phyloP scores from a whole-genome alignment of 1,140 invertebrate genomes.

The Ptiloglossa arizonensis region DNA sequence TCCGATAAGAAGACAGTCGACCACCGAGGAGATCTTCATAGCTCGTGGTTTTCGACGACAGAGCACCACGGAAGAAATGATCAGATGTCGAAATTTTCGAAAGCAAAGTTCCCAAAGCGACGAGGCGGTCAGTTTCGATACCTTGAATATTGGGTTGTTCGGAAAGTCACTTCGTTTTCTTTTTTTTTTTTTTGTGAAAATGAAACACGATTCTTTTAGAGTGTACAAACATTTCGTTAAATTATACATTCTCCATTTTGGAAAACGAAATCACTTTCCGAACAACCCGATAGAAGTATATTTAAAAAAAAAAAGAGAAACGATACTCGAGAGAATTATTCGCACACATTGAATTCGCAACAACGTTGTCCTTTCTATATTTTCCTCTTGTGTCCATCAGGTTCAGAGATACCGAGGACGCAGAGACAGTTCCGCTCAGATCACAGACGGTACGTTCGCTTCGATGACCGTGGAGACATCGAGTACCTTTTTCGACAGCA shows the following conservation, averaged over 20 bases:
- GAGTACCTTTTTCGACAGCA: constrained; percentile 95
- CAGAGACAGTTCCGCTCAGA: constrained; percentile 93
- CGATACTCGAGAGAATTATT: no score
- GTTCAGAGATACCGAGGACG: constrained; percentile 87
- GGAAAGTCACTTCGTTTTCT: no score
- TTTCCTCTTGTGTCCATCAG: constrained; percentile 60
- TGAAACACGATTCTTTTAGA: no score
- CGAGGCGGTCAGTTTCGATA: constrained; percentile 85
- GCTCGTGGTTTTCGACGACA: constrained; percentile 93
- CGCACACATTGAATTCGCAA: no score
- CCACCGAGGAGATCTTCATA: constrained; percentile 95
- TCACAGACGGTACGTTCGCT: constrained; percentile 94
- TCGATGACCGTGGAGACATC: constrained; percentile 96
- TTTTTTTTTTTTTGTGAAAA: no score
- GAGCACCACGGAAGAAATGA: constrained; percentile 95
- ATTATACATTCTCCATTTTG: no score
- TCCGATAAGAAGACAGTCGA: constrained; percentile 91
- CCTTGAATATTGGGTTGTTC: no score
- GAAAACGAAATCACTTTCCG: no score
- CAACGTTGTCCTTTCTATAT: background rate
- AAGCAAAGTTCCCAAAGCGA: constrained; percentile 91
- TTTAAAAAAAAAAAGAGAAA: no score
- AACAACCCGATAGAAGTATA: no score
- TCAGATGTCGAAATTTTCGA: constrained; percentile 92
- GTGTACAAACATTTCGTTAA: no score